Base-by-base conservation (phyloP, 2,888 invertebrate genomes). In the Drosophila subquinaria region DNA sequence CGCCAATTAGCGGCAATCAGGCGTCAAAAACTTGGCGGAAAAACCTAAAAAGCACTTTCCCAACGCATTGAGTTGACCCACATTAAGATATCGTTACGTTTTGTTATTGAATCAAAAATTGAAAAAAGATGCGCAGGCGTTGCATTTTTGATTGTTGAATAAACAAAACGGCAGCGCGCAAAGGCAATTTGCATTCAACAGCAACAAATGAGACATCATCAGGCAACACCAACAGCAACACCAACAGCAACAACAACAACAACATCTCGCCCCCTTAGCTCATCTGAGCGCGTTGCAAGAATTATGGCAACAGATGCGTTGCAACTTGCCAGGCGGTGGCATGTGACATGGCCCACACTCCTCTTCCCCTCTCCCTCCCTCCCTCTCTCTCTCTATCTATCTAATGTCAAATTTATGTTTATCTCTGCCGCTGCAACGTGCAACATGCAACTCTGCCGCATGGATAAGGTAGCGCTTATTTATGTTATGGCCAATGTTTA, bases 1-100 rank as follows among this genome's bases (percentile, higher is more conserved):
- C 72, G 82, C 82, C 90, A 87, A 90, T 87, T 89, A 89, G 87
- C 85, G 59, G 89, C 87, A 84, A 90, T 81, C 82, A 76, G 90
- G 87, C 90, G 81, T 87, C 68, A 82, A 69, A 70, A 70, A 57
- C 57, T 48, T 67, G 71, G 70, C 67, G 84, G 70, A 70, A 84
- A 80, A 84, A 13, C 76, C 73, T 48, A 69, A 76, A 79, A 79
- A 82, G 74, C 82, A 85, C 88, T 84, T 60, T 59, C 86, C 84
- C 79, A 86, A 73, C 43, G 33, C 53, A 62, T 60, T 60, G 69
- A 66, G 67, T 70, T 87, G 89, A 87, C 87, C 87, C 68, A 87
- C 76, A 90, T 87, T 79, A 68, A 64, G 79, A 45, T 63, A 55
- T 60, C 51, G 69, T 48, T 59, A 55, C 56, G 64, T 51, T 53